These are phyloP conservation scores for Nycticebus coucang DNA, from an alignment of 2,113 vertebrate species.

Conservation along the genomic window DNA sequence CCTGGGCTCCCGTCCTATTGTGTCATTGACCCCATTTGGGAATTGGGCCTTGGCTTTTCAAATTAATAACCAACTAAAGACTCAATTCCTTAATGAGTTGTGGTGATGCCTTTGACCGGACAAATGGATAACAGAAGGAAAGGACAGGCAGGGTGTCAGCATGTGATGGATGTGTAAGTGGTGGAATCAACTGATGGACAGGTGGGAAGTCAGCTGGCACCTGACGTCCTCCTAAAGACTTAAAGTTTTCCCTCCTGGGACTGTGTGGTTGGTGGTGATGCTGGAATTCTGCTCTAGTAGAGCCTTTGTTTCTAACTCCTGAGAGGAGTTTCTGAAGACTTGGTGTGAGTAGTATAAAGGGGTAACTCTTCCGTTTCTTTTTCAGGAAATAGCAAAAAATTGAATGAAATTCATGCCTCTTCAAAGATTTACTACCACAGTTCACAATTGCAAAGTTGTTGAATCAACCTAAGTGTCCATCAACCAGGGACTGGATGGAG, in stretches of 20 bases:
- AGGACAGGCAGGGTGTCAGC: background rate
- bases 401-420: background rate
- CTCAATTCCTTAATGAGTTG: background rate
- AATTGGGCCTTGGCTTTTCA: background rate
- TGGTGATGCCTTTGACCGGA: background rate
- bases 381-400: background rate
- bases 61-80: background rate
- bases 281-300: no score
- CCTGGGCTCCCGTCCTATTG: background rate
- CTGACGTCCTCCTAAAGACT: background rate
- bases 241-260: background rate
- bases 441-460: no score
- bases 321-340: background rate
- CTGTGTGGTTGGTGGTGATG: background rate
- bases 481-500: no score
- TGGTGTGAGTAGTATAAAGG: background rate
- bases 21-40: constrained; percentile 1
- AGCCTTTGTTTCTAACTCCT: background rate
- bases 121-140: background rate
- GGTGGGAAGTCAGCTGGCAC: background rate
- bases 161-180: background rate
- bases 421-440: background rate
- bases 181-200: background rate
- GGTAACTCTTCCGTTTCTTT: background rate
- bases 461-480: no score